Evolutionary conservation across 1,140 invertebrate genomes (phyloP), one percentile per base, ranked within the genome.

Genomic region (Marisa cornuarietis): DNA sequence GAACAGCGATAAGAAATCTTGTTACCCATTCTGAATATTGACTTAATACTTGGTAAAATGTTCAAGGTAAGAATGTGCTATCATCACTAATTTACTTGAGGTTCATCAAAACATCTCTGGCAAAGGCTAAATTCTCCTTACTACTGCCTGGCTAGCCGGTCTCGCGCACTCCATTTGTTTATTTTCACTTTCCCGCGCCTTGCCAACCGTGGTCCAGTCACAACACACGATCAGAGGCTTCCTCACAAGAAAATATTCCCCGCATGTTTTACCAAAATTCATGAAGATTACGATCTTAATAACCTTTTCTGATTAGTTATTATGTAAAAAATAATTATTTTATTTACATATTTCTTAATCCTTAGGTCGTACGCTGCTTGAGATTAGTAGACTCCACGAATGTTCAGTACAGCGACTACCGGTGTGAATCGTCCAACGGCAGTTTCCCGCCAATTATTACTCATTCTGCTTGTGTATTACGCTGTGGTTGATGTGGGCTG

Each of bases 391-490:
- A 63, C 75, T 71, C 65, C 62, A 71, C 78, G 63, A 62, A 66
- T 78, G 42, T 42, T 54, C 74, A 26, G 18, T 61, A 66, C 78
- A 76, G 1, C 75, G 62, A 42, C 69, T 63, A 73, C 77, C 68
- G 81, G 80, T 80, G 84, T 87, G 86, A 87, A 87, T 87, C 83
- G 84, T 79, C 84, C 82, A 82, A 86, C 87, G 86, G 86, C 86
- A 87, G 87, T 88, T 88, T 88, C 86, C 86, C 87, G 87, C 87
- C 87, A 88, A 88, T 86, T 87, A 87, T 83, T 88, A 87, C 87
- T 85, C 87, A 87, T 86, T 88, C 83, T 86, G 76, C 75, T 82
- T 72, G 80, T 79, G 54, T 58, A 82, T 85, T 79, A 83, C 83
- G 81, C 81, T 81, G 82, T 81, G 83, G 82, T 81, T 79, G 81